Percentiles rank a stretch among this genome's conserved stretches.
Conservation (phyloP, 1,140 invertebrate genomes). For the Papilio machaon region DNA sequence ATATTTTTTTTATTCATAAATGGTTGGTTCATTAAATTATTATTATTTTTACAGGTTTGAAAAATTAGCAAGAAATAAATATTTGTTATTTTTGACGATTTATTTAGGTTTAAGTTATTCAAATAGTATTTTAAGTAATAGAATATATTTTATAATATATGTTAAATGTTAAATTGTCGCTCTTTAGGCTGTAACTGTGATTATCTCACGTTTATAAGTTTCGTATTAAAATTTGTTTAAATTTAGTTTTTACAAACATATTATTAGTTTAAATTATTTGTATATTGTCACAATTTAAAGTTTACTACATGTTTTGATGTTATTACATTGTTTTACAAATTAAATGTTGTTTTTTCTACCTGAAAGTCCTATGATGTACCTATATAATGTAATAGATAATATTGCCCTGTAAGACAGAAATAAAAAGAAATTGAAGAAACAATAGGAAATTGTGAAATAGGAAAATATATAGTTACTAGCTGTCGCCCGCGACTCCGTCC, state of each 20-base stretch:
- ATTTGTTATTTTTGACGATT: neutral
- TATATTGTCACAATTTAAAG: constrained; percentile 22
- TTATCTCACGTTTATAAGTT: constrained; percentile 65
- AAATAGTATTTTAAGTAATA: constrained; percentile 29
- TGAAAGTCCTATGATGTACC: too few relatives aligned
- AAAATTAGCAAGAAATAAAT: neutral
- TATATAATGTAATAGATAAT: too few relatives aligned
- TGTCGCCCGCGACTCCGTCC: too few relatives aligned
- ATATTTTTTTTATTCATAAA: too few relatives aligned
- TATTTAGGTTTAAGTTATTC: neutral
- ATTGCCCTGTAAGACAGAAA: too few relatives aligned
- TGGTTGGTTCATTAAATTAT: neutral
- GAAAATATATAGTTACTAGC: too few relatives aligned
- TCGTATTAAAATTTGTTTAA: constrained; percentile 36
- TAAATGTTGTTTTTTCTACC: neutral
- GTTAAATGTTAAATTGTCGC: constrained; percentile 51
- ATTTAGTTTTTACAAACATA: neutral
- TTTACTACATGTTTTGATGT: neutral
- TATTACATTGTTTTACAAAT: neutral
- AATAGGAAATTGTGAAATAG: too few relatives aligned
- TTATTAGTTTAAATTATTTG: constrained; percentile 32
- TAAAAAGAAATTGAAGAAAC: too few relatives aligned
- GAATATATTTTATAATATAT: constrained; percentile 31
- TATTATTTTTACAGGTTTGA: neutral
- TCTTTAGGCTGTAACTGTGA: constrained; percentile 79